These are phyloP conservation scores for Panthera uncia DNA, from an alignment of 2,113 vertebrate genomes.

Conservation along the genomic window DNA sequence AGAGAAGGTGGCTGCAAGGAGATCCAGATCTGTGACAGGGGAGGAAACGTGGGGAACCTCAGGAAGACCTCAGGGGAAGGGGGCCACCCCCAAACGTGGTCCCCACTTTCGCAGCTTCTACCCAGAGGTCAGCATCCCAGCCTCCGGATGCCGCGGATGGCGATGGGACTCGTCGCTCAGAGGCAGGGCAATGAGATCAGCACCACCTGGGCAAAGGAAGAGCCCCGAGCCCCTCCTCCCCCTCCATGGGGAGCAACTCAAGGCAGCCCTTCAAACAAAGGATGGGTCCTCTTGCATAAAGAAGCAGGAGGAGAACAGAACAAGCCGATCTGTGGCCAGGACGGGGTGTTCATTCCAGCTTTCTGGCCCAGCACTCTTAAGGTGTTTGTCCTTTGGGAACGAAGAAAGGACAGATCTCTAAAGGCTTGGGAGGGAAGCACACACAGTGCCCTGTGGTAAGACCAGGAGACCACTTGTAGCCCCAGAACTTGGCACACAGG, in stretches of 20 bases:
- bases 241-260: not conserved
- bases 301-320: not conserved
- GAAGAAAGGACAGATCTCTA: not conserved
- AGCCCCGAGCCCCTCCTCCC: not conserved
- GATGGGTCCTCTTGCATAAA: not conserved
- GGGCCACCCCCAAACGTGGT: accelerated
- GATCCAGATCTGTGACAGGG: not conserved
- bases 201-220: not conserved
- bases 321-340: not conserved
- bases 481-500: not conserved
- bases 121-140: not conserved
- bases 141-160: accelerated
- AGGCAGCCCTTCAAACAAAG: not conserved
- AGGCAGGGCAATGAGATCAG: not conserved
- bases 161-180: accelerated
- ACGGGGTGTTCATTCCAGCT: not conserved
- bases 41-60: not conserved
- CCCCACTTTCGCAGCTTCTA: not conserved
- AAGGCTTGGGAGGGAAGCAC: not conserved
- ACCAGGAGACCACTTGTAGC: not conserved
- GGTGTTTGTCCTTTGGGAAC: not conserved
- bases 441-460: not conserved
- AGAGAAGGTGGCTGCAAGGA: not conserved
- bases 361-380: not conserved
- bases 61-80: not conserved